Base-by-base conservation (phyloP, 2,888 invertebrate species). In the Hydrotaea cyrtoneurina region DNA sequence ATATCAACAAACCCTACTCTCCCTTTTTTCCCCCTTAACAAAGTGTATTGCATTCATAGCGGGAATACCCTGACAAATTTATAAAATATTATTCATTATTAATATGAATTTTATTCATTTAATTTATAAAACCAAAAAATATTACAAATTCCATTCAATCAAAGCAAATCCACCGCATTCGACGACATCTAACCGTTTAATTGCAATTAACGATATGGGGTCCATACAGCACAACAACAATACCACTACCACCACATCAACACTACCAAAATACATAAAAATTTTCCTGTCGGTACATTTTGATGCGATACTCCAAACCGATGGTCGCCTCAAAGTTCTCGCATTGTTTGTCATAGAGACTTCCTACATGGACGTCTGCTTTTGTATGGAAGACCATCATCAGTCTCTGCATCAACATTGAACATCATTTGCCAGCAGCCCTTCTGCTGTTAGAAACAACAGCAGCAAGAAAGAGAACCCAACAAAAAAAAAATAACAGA, bases 371-470 rank as follows among this genome's bases (percentile, higher is more conserved):
- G 1, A 57, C 31, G 50, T 62, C 0, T 23, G 23, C 8, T 21
- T 75, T 31, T 53, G 13, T 11, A 73, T 13, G 21, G 19, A 23
- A 75, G 31, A 36, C 74, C 64, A 72, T 78, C 59, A 59, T 26
- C 59, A 26, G 59, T 26, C 23, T 26, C 59, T 15, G 10, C 59
- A 31, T 23, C 31, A 31, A 19, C 66, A 43, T n/a, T 39, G 11
- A 39, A 11, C 36, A 64, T 78, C 72, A 76, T 85, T 81, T 81
- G 69, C 46, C 66, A 17, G 39, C 26, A 59, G 74, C 66, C 23
- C 73, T 69, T 74, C 21, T 66, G 72, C 21, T 66, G 72, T 59
- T 53, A 76, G 76, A 81, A 21, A 43, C 66, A 66, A 19, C 10
- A 66, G 17, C 19, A 39, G 17, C 66, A 17, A 66, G 39, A 39